phyloP scores from a whole-genome alignment of 1,140 invertebrate genomes.

The Drosophila nasuta region DNA sequence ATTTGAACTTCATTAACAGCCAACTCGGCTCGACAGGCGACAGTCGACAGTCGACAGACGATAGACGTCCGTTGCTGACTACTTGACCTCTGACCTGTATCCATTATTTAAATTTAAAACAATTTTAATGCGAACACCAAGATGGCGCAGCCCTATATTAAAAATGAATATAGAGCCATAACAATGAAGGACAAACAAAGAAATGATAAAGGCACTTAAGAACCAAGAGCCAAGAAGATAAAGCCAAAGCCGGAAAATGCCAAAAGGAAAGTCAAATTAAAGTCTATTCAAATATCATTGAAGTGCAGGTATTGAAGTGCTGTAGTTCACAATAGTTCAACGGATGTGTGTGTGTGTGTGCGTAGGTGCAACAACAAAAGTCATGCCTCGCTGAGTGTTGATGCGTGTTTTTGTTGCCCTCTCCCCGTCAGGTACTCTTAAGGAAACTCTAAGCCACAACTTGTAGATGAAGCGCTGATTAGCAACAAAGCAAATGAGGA shows the following conservation, averaged over 20 bases:
- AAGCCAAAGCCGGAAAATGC: slow-evolving; percentile 1
- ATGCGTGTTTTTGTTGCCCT: not conserved
- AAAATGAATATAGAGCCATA: slow-evolving; percentile 23
- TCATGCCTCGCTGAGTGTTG: slow-evolving; percentile 39
- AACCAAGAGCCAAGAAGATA: not conserved
- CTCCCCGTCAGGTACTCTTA: slow-evolving; percentile 5
- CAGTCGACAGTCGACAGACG: slow-evolving; percentile 5
- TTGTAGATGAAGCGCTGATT: slow-evolving; percentile 50
- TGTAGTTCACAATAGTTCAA: slow-evolving; percentile 9
- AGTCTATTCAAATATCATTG: slow-evolving; percentile 15
- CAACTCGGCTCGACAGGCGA: slow-evolving; percentile 17
- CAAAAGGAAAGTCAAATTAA: slow-evolving; percentile 7
- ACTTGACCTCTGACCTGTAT: slow-evolving; percentile 36
- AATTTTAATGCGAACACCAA: slow-evolving; percentile 59
- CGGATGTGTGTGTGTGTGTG: slow-evolving; percentile 11
- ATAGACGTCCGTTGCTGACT: not conserved
- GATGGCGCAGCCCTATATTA: slow-evolving; percentile 27
- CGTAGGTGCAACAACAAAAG: slow-evolving; percentile 18
- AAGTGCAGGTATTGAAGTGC: slow-evolving; percentile 2
- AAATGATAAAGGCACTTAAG: slow-evolving; percentile 42
- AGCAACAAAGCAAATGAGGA: slow-evolving; percentile 9
- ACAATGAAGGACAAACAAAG: slow-evolving; percentile 13
- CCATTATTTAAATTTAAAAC: slow-evolving; percentile 75
- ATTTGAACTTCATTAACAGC: slow-evolving; percentile 77
- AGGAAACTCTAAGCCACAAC: slow-evolving; percentile 9